These are phyloP conservation scores for Thermophis baileyi DNA, from an alignment of 2,113 vertebrate genomes.

Conservation along the genomic window DNA sequence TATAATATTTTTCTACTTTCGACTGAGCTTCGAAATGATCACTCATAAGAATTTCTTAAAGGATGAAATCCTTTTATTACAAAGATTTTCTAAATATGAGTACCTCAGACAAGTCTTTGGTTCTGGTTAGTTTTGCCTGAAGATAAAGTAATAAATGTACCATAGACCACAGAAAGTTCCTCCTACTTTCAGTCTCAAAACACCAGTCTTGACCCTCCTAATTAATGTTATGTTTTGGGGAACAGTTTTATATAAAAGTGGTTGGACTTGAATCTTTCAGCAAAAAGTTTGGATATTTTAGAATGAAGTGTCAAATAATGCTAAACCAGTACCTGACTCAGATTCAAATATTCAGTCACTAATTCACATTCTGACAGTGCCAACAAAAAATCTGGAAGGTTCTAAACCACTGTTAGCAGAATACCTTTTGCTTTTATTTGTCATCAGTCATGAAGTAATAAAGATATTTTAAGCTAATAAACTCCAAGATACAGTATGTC, in stretches of 20 bases:
- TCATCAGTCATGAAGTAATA: not conserved
- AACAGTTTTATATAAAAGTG: not conserved
- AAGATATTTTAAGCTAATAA: not conserved
- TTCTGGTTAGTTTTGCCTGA: not conserved
- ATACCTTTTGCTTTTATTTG: not conserved
- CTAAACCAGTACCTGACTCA: not conserved
- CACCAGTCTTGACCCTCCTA: not conserved
- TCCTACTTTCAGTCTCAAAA: constrained; percentile 14
- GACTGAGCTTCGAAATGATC: not conserved
- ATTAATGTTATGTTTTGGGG: not conserved
- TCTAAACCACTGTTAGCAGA: not conserved
- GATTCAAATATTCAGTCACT: not conserved
- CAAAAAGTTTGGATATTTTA: not conserved
- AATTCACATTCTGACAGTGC: not conserved
- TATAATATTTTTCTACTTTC: not conserved
- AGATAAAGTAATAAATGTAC: not conserved
- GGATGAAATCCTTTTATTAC: not conserved
- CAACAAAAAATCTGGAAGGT: not conserved
- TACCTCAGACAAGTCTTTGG: not conserved
- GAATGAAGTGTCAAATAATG: not conserved
- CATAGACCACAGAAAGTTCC: not conserved
- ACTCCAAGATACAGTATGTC: not conserved
- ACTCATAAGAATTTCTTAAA: not conserved
- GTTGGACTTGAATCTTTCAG: not conserved
- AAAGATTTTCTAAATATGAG: not conserved